These are phyloP conservation scores for Percopsis transmontana DNA, from an alignment of 2,113 vertebrate genomes.

Conservation along the genomic window DNA sequence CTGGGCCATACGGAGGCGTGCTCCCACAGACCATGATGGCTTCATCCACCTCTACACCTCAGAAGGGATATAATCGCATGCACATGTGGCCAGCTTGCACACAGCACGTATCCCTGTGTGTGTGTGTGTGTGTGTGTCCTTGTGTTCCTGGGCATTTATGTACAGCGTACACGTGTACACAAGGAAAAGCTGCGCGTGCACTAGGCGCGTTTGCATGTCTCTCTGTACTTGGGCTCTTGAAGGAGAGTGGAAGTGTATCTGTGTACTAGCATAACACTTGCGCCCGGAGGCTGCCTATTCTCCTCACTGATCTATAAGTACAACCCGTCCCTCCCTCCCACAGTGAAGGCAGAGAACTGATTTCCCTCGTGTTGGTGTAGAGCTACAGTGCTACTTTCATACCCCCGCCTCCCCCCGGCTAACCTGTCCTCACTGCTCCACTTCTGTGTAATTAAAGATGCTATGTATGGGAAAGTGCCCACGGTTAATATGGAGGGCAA, in stretches of 20 bases:
- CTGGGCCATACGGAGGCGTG: conserved; percentile 53
- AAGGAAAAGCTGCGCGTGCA: conserved; percentile 15
- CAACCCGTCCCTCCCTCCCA: conserved; percentile 60
- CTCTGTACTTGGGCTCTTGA: conserved; percentile 15
- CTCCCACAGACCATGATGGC: conserved; percentile 51
- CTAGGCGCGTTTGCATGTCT: neutral
- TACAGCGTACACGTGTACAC: neutral
- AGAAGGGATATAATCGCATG: neutral
- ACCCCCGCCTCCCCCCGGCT: conserved; percentile 55
- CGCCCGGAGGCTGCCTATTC: conserved; percentile 54
- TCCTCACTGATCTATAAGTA: conserved; percentile 71
- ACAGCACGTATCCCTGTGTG: neutral
- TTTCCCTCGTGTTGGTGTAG: conserved; percentile 69
- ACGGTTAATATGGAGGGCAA: conserved; percentile 66
- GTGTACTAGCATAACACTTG: conserved; percentile 48
- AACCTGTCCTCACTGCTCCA: conserved; percentile 67
- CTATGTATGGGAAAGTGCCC: conserved; percentile 69
- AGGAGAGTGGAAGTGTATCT: conserved; percentile 36
- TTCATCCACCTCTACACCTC: conserved; percentile 44
- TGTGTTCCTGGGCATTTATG: conserved; percentile 1
- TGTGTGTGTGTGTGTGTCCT: neutral
- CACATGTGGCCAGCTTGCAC: neutral
- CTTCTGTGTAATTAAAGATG: conserved; percentile 74
- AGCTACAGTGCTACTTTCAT: conserved; percentile 55
- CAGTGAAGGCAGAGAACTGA: conserved; percentile 62